These are phyloP conservation scores for Rousettus leschenaultii DNA, from an alignment of 2,113 vertebrate species.

Conservation along the genomic window DNA sequence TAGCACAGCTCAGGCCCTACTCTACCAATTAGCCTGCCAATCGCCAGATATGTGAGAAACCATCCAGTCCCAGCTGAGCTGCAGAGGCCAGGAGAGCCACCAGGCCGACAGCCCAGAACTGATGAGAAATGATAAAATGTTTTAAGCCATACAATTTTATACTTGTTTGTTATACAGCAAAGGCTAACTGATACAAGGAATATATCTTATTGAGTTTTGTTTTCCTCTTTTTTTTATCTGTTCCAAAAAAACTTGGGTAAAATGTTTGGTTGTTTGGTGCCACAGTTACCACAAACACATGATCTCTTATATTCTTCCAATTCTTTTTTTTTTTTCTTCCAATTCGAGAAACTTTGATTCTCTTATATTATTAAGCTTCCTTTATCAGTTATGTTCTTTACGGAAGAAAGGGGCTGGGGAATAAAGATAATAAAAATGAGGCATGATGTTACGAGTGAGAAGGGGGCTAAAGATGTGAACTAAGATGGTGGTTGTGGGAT, in stretches of 20 bases:
- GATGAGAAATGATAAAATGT: background rate
- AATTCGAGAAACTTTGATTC: background rate
- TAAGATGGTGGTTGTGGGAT: background rate
- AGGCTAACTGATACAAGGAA: background rate
- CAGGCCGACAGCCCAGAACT: background rate
- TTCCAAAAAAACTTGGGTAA: slow-evolving; percentile 3
- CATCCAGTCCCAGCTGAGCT: background rate
- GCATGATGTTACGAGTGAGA: background rate
- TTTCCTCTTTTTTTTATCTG: background rate
- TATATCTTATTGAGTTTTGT: background rate
- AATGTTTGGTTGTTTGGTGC: background rate
- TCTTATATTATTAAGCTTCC: background rate
- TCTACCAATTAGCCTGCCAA: background rate
- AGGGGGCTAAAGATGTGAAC: background rate
- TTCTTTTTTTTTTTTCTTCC: background rate
- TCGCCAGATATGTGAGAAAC: background rate
- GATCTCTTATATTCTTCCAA: slow-evolving; percentile 22
- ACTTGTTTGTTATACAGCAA: background rate
- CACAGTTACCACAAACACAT: background rate
- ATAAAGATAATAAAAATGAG: slow-evolving; percentile 3
- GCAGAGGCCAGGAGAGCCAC: background rate
- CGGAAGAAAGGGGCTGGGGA: background rate
- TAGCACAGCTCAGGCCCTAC: background rate
- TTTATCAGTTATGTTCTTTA: slow-evolving; percentile 10
- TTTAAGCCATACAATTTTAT: background rate